Conservation (phyloP, 1,140 invertebrate genomes). For the Amyelois transitella region DNA sequence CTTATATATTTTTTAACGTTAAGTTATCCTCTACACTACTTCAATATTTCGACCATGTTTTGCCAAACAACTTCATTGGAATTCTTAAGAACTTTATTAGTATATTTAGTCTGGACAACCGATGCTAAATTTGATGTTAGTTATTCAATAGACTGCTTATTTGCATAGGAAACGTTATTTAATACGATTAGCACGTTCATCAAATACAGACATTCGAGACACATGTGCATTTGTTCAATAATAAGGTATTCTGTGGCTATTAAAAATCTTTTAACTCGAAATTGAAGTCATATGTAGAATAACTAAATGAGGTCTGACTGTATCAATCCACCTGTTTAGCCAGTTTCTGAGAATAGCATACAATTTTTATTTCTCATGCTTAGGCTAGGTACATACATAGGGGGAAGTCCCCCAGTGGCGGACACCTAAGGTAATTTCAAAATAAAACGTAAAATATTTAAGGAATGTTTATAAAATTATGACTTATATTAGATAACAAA, state of each 20-base stretch:
- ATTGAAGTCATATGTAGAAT: neutral
- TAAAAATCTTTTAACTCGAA: slow-evolving; percentile 2
- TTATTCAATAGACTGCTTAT: neutral
- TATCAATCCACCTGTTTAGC: slow-evolving; percentile 46
- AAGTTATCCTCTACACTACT: too few relatives aligned
- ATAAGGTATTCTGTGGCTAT: neutral
- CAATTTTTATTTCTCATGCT: slow-evolving; percentile 67
- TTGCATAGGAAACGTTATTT: neutral
- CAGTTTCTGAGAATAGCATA: slow-evolving; percentile 51
- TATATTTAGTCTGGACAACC: too few relatives aligned
- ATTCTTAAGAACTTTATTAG: too few relatives aligned
- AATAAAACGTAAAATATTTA: too few relatives aligned
- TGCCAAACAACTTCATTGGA: too few relatives aligned
- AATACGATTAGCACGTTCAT: neutral
- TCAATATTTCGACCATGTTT: too few relatives aligned
- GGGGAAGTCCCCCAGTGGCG: too few relatives aligned
- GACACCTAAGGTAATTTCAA: too few relatives aligned
- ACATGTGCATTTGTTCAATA: neutral
- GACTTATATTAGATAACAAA: too few relatives aligned
- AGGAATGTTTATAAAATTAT: too few relatives aligned
- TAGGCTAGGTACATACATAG: slow-evolving; percentile 18
- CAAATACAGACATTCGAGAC: neutral
- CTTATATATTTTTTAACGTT: too few relatives aligned
- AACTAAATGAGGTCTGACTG: neutral
- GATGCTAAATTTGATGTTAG: neutral